Conservation (phyloP, 2,113 vertebrate species). For the Craseonycteris thonglongyai region DNA sequence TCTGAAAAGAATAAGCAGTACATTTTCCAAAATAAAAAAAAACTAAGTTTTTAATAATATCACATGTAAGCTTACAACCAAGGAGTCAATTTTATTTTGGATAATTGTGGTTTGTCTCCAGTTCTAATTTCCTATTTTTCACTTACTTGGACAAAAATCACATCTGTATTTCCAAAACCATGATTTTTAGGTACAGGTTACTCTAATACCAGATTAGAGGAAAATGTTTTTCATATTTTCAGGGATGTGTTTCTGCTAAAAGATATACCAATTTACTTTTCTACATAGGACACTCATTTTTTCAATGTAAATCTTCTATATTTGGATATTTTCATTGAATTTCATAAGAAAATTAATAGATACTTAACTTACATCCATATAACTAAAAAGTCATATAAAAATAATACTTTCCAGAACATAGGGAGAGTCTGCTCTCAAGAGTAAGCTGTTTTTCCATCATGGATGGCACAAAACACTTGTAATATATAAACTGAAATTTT, state of each 20-base stretch:
- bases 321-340: background rate
- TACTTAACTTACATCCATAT: background rate
- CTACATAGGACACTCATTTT: background rate
- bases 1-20: background rate
- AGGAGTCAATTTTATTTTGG: background rate
- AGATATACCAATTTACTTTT: background rate
- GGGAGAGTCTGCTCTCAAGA: background rate
- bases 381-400: conserved; percentile 10
- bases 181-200: background rate
- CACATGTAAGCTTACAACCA: background rate
- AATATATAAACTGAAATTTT: background rate
- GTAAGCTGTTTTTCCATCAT: background rate
- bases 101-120: background rate
- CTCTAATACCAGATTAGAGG: background rate
- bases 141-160: background rate
- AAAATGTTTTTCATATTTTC: background rate
- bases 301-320: background rate
- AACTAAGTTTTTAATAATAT: background rate
- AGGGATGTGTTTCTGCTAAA: background rate
- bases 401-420: background rate
- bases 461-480: background rate
- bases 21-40: background rate
- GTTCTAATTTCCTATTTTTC: conserved; percentile 13
- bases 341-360: background rate
- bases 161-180: background rate